Conservation (phyloP, 2,888 invertebrate species). For the Amorpha juglandis region DNA sequence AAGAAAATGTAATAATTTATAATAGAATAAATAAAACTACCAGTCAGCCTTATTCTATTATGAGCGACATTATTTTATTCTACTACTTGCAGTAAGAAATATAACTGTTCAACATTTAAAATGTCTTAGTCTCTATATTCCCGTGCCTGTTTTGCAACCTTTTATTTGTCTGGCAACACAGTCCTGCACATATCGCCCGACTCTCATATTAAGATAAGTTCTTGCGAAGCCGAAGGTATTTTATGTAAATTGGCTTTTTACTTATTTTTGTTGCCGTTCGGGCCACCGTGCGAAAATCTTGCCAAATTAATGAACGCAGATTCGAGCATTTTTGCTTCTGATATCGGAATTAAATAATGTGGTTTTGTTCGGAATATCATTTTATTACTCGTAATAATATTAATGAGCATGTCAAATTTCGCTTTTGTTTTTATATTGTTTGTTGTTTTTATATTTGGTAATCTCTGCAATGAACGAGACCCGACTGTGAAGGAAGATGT, state of each 20-base stretch:
- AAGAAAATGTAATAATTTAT: no score
- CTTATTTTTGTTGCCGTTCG: slow-evolving; percentile 39
- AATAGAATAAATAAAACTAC: no score
- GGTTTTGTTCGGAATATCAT: neutral
- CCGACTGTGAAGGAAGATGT: no score
- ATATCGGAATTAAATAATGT: neutral
- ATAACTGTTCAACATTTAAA: no score
- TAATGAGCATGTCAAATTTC: neutral
- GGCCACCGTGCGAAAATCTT: slow-evolving; percentile 52
- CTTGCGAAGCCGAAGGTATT: slow-evolving; percentile 54
- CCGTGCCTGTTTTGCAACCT: neutral
- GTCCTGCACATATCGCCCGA: slow-evolving; percentile 10
- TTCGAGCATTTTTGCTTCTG: slow-evolving; percentile 33
- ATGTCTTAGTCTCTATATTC: neutral
- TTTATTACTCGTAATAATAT: neutral
- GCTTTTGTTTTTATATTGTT: no score
- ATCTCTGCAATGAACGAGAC: no score
- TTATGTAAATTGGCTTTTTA: slow-evolving; percentile 71
- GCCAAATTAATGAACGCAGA: slow-evolving; percentile 45
- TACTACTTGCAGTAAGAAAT: no score
- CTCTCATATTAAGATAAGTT: slow-evolving; percentile 20
- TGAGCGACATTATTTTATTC: no score
- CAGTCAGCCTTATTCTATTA: no score
- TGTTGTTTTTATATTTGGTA: no score
- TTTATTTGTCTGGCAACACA: slow-evolving; percentile 23